Base-by-base conservation (phyloP, 2,888 invertebrate genomes). In the Eupithecia vulgata region DNA sequence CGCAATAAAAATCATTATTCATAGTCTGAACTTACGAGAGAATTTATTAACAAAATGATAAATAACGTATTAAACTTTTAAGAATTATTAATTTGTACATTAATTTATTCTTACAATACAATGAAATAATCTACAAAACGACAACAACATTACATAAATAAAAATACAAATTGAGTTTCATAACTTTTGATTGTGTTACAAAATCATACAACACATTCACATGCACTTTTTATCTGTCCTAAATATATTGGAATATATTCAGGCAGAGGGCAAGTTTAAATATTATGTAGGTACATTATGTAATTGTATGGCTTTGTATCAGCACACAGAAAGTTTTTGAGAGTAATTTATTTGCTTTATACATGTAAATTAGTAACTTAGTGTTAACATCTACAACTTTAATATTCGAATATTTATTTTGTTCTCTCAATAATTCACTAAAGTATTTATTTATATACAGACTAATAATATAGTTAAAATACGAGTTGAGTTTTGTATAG, bases 31-130 rank as follows among this genome's bases (percentile, higher is more conserved):
- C 85, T 87, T 89, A 88, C 83, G 86, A 88, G 89, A 88, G 86
- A 88, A 88, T 93, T 92, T 91, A 91, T 90, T 91, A 92, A 93
- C 91, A 91, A 91, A 91, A 90, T 90, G 88, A 94, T 93, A 94
- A 93, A 94, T 94, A 94, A 94, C 92, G 91, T 91, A 90, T 90
- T 91, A 92, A 91, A 91, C 88, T 91, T 91, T 89, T 89, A 91
- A 86, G 90, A 92, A 90, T 88, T 91, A 93, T 92, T 92, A 90
- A 91, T 93, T 94, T 94, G 94, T 94, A 94, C 94, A 94, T 91
- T 92, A 89, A 85, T 88, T 90, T 88, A 88, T 86, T 88, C 80
- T 89, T 88, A 90, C 79, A 89, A 87, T 84, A 82, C 86, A 83
- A 84, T 87, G 86, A 86, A 88, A 89, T 87, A 87, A 88, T 88